These are phyloP conservation scores for Arenaria interpres DNA, from an alignment of 2,113 vertebrate genomes.

Conservation along the genomic window DNA sequence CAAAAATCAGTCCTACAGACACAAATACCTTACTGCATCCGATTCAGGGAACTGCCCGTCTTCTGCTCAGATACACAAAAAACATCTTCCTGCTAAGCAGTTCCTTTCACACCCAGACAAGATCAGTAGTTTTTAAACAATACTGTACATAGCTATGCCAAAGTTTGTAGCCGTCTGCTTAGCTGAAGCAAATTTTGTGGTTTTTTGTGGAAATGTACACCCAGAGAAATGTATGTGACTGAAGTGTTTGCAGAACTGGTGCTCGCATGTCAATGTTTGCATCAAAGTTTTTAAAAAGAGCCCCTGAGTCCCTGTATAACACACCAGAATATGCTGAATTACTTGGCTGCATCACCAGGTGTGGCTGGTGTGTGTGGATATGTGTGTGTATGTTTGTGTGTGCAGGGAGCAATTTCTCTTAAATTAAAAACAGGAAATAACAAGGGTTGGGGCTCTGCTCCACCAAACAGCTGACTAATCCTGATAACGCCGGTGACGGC, in stretches of 20 bases:
- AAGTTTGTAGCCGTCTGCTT: neutral
- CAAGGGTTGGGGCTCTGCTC: neutral
- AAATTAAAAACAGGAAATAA: neutral
- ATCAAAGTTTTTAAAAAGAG: neutral
- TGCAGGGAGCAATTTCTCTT: neutral
- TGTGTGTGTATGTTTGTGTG: neutral
- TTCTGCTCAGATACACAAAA: neutral
- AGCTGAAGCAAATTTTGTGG: neutral
- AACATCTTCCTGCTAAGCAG: neutral
- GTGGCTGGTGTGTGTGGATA: neutral
- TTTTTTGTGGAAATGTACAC: neutral
- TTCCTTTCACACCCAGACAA: neutral
- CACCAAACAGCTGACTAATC: neutral
- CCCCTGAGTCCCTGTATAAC: neutral
- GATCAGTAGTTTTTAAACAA: neutral
- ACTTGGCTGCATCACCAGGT: neutral
- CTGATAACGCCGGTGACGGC: neutral
- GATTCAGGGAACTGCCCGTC: neutral
- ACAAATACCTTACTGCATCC: neutral
- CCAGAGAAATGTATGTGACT: neutral
- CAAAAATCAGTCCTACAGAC: neutral
- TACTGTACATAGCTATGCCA: neutral
- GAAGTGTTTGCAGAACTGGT: neutral
- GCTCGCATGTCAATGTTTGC: rapidly evolving
- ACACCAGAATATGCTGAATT: neutral